phyloP scores from a whole-genome alignment of 2,113 vertebrate genomes.

The Paramisgurnus dabryanus region DNA sequence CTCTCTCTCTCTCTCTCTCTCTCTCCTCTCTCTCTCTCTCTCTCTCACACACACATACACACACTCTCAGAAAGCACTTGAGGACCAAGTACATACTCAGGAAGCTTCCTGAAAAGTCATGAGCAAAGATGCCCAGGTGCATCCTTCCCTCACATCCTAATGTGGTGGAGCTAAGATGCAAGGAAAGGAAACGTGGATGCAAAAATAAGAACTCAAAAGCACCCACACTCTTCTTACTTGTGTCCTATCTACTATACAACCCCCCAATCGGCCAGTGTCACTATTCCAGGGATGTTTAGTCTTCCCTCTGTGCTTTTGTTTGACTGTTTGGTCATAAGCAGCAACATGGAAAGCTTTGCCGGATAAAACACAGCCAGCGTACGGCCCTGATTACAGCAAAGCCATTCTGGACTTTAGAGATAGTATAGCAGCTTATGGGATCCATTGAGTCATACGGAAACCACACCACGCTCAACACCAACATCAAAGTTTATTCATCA shows the following conservation, averaged over 20 bases:
- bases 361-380: constrained; percentile 67
- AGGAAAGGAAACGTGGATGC: too few relatives aligned
- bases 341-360: constrained; percentile 59
- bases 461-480: constrained; percentile 56
- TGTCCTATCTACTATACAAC: not conserved
- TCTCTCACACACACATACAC: not conserved
- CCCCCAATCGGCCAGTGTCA: constrained; percentile 38
- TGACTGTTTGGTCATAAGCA: constrained; percentile 60
- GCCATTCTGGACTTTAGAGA: constrained; percentile 70
- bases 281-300: constrained; percentile 59
- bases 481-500: constrained; percentile 65
- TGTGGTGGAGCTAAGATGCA: too few relatives aligned
- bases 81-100: too few relatives aligned
- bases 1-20: too few relatives aligned
- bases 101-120: too few relatives aligned
- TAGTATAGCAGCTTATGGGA: constrained; percentile 70
- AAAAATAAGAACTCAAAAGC: too few relatives aligned
- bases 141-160: too few relatives aligned
- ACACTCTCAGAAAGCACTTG: too few relatives aligned
- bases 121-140: too few relatives aligned
- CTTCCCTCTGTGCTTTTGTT: constrained; percentile 52
- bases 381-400: constrained; percentile 70
- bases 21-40: constrained; percentile 16
- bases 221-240: constrained; percentile 30
- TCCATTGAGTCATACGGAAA: constrained; percentile 63